Evolutionary conservation across 37 sponge, comb jelly and placozoan genomes (phyloP).

Genomic region (Eunapius fragilis): DNA sequence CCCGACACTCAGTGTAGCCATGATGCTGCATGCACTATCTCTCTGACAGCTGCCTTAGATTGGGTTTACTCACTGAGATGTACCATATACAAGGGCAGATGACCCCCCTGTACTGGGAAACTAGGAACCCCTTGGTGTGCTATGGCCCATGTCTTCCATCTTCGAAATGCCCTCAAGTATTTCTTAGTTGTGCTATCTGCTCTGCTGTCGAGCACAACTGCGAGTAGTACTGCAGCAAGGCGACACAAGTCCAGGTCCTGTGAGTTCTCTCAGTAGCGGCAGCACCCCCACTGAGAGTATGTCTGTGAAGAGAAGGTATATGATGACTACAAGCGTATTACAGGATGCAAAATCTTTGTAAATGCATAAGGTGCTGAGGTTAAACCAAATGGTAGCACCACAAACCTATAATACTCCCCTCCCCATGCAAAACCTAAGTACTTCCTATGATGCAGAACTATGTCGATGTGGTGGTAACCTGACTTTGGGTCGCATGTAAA

Average conservation of each 20-base stretch:
- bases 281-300: neutral
- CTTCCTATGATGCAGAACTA: constrained; percentile 3
- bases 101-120: constrained; percentile 17
- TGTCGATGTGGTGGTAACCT: constrained; percentile 36
- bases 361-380: constrained; percentile 30
- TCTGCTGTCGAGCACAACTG: constrained; percentile 1
- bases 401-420: constrained; percentile 7
- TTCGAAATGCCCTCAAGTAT: constrained; percentile 22
- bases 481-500: constrained; percentile 25
- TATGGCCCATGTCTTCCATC: constrained; percentile 33
- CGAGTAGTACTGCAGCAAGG: constrained; percentile 12
- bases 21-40: constrained; percentile 9
- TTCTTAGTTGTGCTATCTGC: constrained; percentile 33
- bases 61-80: constrained; percentile 8
- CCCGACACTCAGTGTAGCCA: constrained; percentile 7
- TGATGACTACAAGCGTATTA: constrained; percentile 27
- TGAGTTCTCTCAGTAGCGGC: neutral
- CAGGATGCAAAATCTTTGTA: constrained; percentile 30
- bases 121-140: neutral
- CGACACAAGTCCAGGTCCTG: constrained; percentile 32
- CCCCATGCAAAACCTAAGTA: constrained; percentile 38
- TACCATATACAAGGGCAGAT: constrained; percentile 25
- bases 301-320: neutral
- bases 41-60: constrained; percentile 14
- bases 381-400: constrained; percentile 43